Conservation (phyloP, 2,888 invertebrate genomes). For the Bembecia ichneumoniformis region DNA sequence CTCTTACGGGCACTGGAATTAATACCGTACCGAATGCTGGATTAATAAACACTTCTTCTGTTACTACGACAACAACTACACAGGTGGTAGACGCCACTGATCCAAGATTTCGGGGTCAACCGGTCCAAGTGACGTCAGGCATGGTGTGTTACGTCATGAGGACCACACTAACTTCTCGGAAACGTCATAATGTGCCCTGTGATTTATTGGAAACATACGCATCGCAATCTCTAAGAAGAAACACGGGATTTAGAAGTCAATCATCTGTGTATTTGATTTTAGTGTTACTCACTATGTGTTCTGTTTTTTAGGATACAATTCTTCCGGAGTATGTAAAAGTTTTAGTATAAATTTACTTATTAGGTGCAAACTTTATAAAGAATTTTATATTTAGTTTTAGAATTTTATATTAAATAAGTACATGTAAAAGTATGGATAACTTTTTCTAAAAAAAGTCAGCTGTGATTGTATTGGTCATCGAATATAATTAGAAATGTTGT, state of each 20-base stretch:
- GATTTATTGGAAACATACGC: conserved; percentile 4
- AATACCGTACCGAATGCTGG: neutral
- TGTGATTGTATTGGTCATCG: no score
- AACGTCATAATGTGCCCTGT: conserved; percentile 1
- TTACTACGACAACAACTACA: neutral
- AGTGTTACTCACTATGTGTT: no score
- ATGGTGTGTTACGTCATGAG: conserved; percentile 5
- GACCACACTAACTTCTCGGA: neutral
- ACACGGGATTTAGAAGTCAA: neutral
- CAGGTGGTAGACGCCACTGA: neutral
- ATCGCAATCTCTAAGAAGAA: conserved; percentile 2
- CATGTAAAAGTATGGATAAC: no score
- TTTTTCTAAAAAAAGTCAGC: no score
- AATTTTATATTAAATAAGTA: no score
- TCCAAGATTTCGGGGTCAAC: conserved; percentile 2
- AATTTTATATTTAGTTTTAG: no score
- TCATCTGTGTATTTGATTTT: neutral
- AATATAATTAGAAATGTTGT: no score
- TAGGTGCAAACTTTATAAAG: no score
- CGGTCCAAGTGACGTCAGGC: neutral
- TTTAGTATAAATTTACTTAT: no score
- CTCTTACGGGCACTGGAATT: neutral
- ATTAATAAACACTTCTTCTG: neutral
- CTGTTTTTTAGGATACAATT: no score
- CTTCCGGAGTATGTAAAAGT: no score